Conservation (phyloP, 2,797 vertebrate species). For the Natrix natrix region DNA sequence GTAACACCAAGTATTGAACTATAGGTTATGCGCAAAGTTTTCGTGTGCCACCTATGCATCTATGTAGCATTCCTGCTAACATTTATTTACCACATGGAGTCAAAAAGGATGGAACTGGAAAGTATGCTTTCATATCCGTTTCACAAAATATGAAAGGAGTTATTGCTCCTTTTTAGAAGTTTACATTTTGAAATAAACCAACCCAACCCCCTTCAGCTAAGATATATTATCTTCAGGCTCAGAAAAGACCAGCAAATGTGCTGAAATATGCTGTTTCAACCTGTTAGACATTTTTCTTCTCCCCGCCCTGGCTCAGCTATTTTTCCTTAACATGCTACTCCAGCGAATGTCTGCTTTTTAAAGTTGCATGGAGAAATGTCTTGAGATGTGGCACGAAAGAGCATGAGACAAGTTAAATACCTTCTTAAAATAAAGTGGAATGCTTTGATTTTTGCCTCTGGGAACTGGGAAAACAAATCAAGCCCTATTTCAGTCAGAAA, state of each 20-base stretch:
- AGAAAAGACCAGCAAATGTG: constrained; percentile 14
- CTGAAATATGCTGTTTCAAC: constrained; percentile 29
- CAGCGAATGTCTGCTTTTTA: constrained; percentile 8
- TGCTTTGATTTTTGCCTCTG: constrained; percentile 59
- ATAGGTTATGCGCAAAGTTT: background rate
- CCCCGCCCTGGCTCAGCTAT: background rate
- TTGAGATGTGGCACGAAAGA: constrained; percentile 31
- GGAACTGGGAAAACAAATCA: constrained; percentile 23
- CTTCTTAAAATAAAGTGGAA: constrained; percentile 32
- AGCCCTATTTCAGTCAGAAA: constrained; percentile 34
- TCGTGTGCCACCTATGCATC: background rate
- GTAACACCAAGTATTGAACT: background rate
- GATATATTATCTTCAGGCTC: background rate
- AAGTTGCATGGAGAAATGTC: constrained; percentile 19
- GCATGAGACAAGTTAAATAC: constrained; percentile 24
- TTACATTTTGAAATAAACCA: background rate
- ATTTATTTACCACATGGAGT: background rate
- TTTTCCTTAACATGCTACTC: background rate
- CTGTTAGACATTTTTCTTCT: background rate
- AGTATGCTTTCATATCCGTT: background rate
- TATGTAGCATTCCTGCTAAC: background rate
- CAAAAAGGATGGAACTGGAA: background rate
- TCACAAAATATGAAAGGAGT: background rate
- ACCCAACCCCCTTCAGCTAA: background rate
- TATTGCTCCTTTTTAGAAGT: background rate